Percentiles rank a stretch among this genome's conserved stretches.
phyloP scores from a whole-genome alignment of 2,797 vertebrate species.

The Coracias cyanogaster region DNA sequence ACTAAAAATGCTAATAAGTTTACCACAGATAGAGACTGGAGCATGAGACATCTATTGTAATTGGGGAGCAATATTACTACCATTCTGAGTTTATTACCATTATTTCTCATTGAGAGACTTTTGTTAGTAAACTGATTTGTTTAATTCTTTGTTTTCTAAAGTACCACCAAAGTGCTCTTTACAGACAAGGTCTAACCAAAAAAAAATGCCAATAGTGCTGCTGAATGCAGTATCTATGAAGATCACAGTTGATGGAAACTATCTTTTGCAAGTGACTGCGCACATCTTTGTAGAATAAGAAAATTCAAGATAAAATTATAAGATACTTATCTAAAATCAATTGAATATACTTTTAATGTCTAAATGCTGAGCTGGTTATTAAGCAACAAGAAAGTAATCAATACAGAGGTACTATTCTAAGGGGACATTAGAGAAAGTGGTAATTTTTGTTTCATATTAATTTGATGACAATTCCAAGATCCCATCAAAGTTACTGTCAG shows the following conservation, averaged over 20 bases:
- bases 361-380: neutral
- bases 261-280: neutral
- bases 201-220: neutral
- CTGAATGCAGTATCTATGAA: neutral
- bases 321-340: neutral
- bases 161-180: neutral
- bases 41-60: neutral
- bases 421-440: neutral
- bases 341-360: neutral
- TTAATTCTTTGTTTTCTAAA: neutral
- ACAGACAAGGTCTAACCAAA: neutral
- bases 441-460: neutral
- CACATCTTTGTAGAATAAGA: neutral
- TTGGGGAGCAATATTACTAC: neutral
- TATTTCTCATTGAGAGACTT: neutral
- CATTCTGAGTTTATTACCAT: neutral
- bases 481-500: neutral
- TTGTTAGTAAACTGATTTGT: neutral
- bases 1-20: neutral
- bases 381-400: neutral
- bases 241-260: neutral
- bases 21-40: neutral
- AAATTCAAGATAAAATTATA: neutral
- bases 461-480: neutral
- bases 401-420: neutral